Evolutionary conservation across 1,140 invertebrate genomes (phyloP).

Genomic region (Papilio polyxenes): DNA sequence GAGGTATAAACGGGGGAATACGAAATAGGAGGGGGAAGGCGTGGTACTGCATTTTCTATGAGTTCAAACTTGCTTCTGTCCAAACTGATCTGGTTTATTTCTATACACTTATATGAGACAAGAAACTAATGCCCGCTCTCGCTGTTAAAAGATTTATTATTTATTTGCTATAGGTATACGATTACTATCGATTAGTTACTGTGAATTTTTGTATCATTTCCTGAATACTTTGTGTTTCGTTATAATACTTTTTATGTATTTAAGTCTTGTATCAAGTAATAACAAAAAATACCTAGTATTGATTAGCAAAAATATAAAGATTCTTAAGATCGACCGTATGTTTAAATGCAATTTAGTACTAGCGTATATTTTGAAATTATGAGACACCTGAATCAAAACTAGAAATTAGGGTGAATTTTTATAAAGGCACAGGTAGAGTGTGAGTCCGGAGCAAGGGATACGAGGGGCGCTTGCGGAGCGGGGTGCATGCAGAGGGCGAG

Average conservation of each 20-base stretch:
- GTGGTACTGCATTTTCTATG: constrained; percentile 72
- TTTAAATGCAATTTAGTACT: too few species aligned
- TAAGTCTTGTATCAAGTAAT: too few species aligned
- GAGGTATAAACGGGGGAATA: constrained; percentile 55
- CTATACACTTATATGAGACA: constrained; percentile 34
- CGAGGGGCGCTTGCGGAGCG: not conserved
- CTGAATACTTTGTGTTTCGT: too few species aligned
- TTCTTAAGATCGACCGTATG: not conserved
- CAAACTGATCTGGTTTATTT: constrained; percentile 50
- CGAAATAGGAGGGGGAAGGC: constrained; percentile 58
- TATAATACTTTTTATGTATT: too few species aligned
- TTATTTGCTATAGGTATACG: too few species aligned
- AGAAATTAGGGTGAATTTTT: constrained; percentile 68
- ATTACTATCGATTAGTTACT: too few species aligned
- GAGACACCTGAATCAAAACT: not conserved
- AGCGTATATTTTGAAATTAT: not conserved
- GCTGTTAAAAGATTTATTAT: not conserved
- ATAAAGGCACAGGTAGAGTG: constrained; percentile 59
- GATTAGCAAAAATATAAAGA: not conserved
- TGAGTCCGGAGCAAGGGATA: constrained; percentile 44
- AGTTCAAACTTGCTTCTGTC: constrained; percentile 50
- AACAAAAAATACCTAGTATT: too few species aligned
- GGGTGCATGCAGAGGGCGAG: not conserved
- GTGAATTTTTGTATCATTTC: too few species aligned
- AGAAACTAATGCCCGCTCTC: not conserved